Base-by-base conservation (phyloP, 1,140 invertebrate species). In the Procambarus virginalis region DNA sequence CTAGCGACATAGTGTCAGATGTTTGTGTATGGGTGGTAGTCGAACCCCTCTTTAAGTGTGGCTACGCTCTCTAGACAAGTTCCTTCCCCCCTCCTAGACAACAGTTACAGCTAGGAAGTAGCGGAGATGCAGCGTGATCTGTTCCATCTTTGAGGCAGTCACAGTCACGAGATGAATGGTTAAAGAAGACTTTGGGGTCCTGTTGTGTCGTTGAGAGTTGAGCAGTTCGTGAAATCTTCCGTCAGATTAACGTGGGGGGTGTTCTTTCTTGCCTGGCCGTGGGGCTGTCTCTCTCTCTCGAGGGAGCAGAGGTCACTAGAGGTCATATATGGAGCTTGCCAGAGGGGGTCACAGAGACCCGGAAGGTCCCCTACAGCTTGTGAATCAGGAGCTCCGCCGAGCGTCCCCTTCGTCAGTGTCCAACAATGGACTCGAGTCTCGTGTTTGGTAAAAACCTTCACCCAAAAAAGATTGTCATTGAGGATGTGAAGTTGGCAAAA, bases 1-100 rank as follows among this genome's bases (percentile, higher is more conserved):
- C 46, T 17, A 48, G 82, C 60, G 64, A 73, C n/a, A 46, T 48
- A 84, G 68, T 34, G 64, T 84, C 64, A 49, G 49, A 84, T 84
- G 64, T 84, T 46, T 46, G 20, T 82, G 17, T 6, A 6, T 5
- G n/a, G 68, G n/a, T 34, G 17, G 64, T 34, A 34, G n/a, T 22
- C 4, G 51, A 55, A 9, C n/a, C 68, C 68, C n/a, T n/a, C 17
- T 10, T 22, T 6, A 22, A 70, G n/a, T 73, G 22, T 73, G n/a
- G 17, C 17, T 4, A 17, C 10, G 17, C 17, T 17, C 60, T 17
- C 51, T 55, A 8, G 8, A 5, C 51, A 9, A 12, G 2, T 12
- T 12, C 51, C 12, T 1, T 4, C 51, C 51, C 51, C 51, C 51
- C 51, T 55, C 34, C 34, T 34, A 34, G 34, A 34, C 34, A 1